Percentiles rank a stretch among this genome's conserved stretches.
Conservation (phyloP, 2,888 invertebrate species). For the Candidula unifasciata region DNA sequence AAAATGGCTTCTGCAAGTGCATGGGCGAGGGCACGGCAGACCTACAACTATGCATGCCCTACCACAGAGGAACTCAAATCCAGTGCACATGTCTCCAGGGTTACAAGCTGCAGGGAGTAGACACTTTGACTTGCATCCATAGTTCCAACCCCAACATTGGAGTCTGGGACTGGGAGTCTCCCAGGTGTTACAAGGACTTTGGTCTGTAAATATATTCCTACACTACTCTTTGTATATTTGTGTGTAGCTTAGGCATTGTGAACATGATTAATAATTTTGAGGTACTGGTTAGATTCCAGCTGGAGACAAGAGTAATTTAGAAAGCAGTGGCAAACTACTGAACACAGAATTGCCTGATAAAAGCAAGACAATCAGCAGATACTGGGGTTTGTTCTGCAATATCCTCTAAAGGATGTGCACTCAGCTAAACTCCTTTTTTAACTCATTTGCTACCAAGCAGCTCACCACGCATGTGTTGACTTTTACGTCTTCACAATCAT, state of each 20-base stretch:
- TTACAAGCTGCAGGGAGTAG: constrained; percentile 62
- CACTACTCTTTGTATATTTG: constrained; percentile 1
- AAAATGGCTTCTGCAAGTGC: constrained; percentile 68
- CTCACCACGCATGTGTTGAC: too few species aligned
- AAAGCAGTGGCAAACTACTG: too few species aligned
- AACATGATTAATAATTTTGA: neutral
- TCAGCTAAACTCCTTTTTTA: too few species aligned
- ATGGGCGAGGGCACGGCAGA: constrained; percentile 56
- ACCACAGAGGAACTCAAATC: constrained; percentile 62
- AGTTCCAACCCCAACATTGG: constrained; percentile 40
- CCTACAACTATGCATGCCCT: constrained; percentile 64
- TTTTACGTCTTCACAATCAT: too few species aligned
- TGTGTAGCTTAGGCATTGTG: too few species aligned
- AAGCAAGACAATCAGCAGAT: too few species aligned
- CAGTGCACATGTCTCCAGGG: constrained; percentile 66
- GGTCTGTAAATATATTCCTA: constrained; percentile 10
- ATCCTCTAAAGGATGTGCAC: too few species aligned
- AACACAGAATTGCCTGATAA: too few species aligned
- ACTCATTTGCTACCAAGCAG: too few species aligned
- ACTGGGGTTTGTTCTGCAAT: too few species aligned
- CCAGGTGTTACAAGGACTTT: constrained; percentile 39
- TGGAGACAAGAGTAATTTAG: too few species aligned
- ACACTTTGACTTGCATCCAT: constrained; percentile 62
- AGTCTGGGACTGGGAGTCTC: constrained; percentile 46
- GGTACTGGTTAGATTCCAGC: too few species aligned